Base-by-base conservation (phyloP, 2,888 invertebrate species). In the Meliscaeva auricollis region DNA sequence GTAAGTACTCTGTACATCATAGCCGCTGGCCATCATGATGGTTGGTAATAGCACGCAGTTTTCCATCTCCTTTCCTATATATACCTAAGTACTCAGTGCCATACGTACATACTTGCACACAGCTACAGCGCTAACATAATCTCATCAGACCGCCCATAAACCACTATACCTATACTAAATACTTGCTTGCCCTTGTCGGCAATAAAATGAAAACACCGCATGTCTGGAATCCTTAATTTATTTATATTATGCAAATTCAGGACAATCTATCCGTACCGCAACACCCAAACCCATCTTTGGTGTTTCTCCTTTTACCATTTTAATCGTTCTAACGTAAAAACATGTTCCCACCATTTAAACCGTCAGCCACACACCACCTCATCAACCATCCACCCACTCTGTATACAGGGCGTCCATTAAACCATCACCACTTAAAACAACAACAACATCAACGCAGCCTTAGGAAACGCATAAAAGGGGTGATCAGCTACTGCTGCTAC, bases 161-260 rank as follows among this genome's bases (percentile, higher is more conserved):
- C 77, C 87, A 85, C 85, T 75, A 66, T 62, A 41, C 46, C 54
- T 66, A 56, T 50, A 78, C 70, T 70, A 80, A 75, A 75, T 66
- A 70, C 46, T 82, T 73, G 82, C 74, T 74, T 78, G 87, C 81
- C 81, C 87, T 81, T 77, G 82, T 82, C 69, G 87, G 82, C 82
- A 87, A 87, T 87, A 87, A 87, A 87, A 87, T 82, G 87, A 82
- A 87, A 82, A 87, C 82, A 87, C 87, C 87, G 87, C 87, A 87
- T 87, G 87, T 87, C 87, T 87, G 82, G 82, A 87, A 87, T 87
- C 74, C 87, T 82, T 87, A 87, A 87, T 87, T 87, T 87, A 87
- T 87, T 87, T 87, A 87, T 87, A 82, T 87, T 82, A 87, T 87
- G 87, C 87, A 87, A 87, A 87, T 87, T 87, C 87, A 87, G 87